These are phyloP conservation scores for Buphagus erythrorhynchus DNA, from an alignment of 2,797 vertebrate species.

Conservation along the genomic window DNA sequence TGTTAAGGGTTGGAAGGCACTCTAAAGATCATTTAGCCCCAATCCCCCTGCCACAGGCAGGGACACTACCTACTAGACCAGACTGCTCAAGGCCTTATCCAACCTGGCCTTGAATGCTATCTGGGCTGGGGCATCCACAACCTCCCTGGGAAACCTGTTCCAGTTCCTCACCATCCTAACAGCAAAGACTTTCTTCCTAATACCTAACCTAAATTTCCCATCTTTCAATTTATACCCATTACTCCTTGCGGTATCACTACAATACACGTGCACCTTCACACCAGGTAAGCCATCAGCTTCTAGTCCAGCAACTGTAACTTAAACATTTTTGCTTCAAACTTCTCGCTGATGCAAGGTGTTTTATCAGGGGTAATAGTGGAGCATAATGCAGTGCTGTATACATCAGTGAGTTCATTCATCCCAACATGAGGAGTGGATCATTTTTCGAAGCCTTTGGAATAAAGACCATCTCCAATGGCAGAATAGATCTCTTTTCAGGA, in stretches of 20 bases:
- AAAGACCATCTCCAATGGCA: not conserved
- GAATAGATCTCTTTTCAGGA: not conserved
- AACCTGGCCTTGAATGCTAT: not conserved
- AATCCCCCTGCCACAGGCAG: not conserved
- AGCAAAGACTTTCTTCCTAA: not conserved
- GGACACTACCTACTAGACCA: not conserved
- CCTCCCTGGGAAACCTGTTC: not conserved
- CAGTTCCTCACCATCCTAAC: not conserved
- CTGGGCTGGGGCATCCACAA: not conserved
- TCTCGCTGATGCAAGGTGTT: not conserved
- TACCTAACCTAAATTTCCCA: not conserved
- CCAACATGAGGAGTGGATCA: rapidly evolving
- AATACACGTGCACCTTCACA: rapidly evolving
- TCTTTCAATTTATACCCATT: not conserved
- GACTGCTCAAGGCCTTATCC: not conserved
- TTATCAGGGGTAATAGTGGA: rapidly evolving
- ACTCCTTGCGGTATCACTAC: not conserved
- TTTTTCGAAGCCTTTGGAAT: rapidly evolving
- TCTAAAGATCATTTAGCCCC: too few species aligned
- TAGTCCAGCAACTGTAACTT: not conserved
- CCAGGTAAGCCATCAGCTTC: not conserved
- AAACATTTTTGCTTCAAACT: not conserved
- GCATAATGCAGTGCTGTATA: rapidly evolving
- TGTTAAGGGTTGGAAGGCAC: not conserved
- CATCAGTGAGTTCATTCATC: too few species aligned